Base-by-base conservation (phyloP, 2,113 vertebrate genomes). In the Seriola quinqueradiata region DNA sequence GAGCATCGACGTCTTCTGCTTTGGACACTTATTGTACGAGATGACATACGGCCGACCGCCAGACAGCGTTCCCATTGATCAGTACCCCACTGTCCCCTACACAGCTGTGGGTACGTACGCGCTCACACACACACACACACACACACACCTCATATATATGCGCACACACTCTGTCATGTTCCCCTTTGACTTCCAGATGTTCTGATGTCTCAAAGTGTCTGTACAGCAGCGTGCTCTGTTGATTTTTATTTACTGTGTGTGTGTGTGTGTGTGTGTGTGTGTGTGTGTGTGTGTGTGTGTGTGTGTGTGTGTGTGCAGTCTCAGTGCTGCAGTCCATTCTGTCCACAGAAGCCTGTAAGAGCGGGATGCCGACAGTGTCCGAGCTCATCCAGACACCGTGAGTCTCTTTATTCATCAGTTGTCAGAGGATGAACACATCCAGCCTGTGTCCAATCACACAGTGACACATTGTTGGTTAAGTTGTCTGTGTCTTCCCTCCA, bases 11-110 rank as follows among this genome's bases (percentile, higher is more conserved):
- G 96, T 99, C 44, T 96, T 97, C 86, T 97, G 97, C 85, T 99
- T 99, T 75, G 98, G 98, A 65, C 96, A 98, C 86, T 95, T 99
- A 90, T 91, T 99, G 3, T 99, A 97, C 78, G 98, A 99, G 95
- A 99, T 99, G 97, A 97, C 96, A 0, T 99, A 98, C 0, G 98
- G 98, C 32, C 95, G 95, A 46, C 97, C 97, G 0, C 97, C 97
- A 0, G 97, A 98, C 85, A 86, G 87, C 0, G 88, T 98, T 60
- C 98, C 98, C 6, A 89, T 98, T 1, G 97, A 99, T 71, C 94
- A 91, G 64, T 98, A 95, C 81, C 96, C 97, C 19, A 92, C 95
- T 34, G 95, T 94, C 16, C 96, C 97, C 0, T 96, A 95, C 73
- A 81, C 95, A 28, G 90, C 96, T 82, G 95, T 99, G 81, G 97